phyloP scores from a whole-genome alignment of 2,113 vertebrate species.

The Hemiscyllium ocellatum region DNA sequence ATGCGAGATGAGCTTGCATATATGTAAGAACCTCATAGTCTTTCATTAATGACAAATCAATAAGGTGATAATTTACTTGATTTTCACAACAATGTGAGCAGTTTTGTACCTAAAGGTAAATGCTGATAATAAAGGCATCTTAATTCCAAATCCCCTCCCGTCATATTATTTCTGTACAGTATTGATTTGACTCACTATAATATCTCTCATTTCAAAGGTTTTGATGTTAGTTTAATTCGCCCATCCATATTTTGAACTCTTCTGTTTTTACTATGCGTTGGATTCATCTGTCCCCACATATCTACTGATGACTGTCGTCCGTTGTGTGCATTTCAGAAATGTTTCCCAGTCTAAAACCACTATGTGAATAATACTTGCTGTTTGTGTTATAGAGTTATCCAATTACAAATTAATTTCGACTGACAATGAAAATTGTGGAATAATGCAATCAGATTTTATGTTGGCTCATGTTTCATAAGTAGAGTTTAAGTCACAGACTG shows the following conservation, averaged over 20 bases:
- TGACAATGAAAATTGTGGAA: not conserved
- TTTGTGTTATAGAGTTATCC: not conserved
- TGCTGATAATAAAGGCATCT: not conserved
- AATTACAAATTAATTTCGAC: not conserved
- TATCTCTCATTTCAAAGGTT: not conserved
- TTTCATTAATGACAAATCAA: slow-evolving; percentile 5
- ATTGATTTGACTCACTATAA: not conserved
- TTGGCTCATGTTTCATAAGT: not conserved
- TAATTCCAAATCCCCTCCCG: not conserved
- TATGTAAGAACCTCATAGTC: not conserved
- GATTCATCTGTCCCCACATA: not conserved
- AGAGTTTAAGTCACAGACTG: not conserved
- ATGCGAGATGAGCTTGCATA: not conserved
- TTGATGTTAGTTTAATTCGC: not conserved
- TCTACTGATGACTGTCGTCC: not conserved
- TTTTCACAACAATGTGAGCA: not conserved
- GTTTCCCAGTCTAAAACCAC: not conserved
- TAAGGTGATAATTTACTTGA: not conserved
- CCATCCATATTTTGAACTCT: not conserved
- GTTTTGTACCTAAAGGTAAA: not conserved
- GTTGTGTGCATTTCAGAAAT: not conserved
- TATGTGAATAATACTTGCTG: not conserved
- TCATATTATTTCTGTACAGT: not conserved
- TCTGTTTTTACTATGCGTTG: not conserved
- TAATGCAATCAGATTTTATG: not conserved